A percentile compares a stretch with the other conserved stretches of the same genome.
These are phyloP conservation scores for Heliconius cydno DNA, from an alignment of 2,888 invertebrate species.

Conservation along the genomic window DNA sequence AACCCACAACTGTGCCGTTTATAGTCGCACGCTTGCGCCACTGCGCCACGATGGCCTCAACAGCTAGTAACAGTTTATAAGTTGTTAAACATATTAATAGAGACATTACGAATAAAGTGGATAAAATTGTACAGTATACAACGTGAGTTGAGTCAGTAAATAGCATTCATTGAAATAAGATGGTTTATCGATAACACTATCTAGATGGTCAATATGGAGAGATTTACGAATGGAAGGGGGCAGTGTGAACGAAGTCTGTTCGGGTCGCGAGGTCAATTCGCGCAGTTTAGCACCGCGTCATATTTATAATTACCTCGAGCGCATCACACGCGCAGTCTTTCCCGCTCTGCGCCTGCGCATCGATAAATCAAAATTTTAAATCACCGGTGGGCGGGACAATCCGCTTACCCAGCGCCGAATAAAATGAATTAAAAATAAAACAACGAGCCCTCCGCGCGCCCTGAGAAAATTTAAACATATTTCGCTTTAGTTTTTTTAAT, in stretches of 20 bases:
- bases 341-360: constrained; percentile 65
- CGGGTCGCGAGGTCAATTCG: constrained; percentile 73
- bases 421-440: constrained; percentile 83
- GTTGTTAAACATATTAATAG: neutral
- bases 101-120: constrained; percentile 5
- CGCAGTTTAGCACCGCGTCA: constrained; percentile 83
- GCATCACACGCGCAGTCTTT: constrained; percentile 62
- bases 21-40: too few relatives aligned
- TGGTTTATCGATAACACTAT: constrained; percentile 7
- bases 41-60: neutral
- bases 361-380: constrained; percentile 84
- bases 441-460: constrained; percentile 76
- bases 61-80: neutral
- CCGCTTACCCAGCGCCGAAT: constrained; percentile 79
- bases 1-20: neutral
- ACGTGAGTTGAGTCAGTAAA: constrained; percentile 1
- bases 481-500: constrained; percentile 84
- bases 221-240: constrained; percentile 32
- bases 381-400: constrained; percentile 80
- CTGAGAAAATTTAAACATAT: constrained; percentile 82
- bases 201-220: constrained; percentile 24
- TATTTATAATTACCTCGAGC: constrained; percentile 80
- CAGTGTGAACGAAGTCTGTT: constrained; percentile 52
- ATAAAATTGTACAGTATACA: neutral
- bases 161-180: constrained; percentile 26